Evolutionary conservation across 2,797 vertebrate species (phyloP).

Genomic region (Micrastur ruficollis): DNA sequence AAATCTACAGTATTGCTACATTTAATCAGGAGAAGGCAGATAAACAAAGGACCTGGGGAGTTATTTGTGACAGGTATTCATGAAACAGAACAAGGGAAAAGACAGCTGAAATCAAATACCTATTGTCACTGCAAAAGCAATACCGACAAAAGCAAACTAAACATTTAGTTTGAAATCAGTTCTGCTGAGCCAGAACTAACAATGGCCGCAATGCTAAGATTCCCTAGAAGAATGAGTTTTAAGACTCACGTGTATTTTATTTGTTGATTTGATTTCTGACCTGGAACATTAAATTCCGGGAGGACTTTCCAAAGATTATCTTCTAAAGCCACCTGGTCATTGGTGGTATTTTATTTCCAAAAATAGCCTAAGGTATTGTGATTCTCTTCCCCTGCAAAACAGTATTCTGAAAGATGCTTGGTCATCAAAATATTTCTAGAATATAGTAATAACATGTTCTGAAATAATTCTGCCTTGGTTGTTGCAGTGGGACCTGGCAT

Average conservation of each 20-base stretch:
- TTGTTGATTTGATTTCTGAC: background rate
- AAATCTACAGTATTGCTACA: background rate
- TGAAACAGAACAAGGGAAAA: background rate
- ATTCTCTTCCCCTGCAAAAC: background rate
- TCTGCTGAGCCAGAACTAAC: background rate
- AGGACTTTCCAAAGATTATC: background rate
- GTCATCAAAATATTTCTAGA: background rate
- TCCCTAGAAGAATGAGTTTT: background rate
- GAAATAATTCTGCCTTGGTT: background rate
- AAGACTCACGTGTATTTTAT: background rate
- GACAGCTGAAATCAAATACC: background rate
- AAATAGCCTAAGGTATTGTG: background rate
- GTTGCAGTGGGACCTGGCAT: background rate
- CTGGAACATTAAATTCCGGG: background rate
- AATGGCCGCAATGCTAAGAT: background rate
- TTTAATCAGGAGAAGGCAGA: constrained; percentile 1
- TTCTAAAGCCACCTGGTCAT: background rate
- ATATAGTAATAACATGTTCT: background rate
- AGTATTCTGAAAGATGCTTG: background rate
- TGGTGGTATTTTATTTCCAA: background rate
- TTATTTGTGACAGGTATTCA: background rate
- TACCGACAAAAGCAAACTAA: background rate
- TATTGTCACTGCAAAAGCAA: background rate
- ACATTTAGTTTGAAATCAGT: background rate
- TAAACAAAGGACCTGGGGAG: background rate